Evolutionary conservation across 2,113 vertebrate genomes (phyloP).

Genomic region (Lophotis ruficrista): DNA sequence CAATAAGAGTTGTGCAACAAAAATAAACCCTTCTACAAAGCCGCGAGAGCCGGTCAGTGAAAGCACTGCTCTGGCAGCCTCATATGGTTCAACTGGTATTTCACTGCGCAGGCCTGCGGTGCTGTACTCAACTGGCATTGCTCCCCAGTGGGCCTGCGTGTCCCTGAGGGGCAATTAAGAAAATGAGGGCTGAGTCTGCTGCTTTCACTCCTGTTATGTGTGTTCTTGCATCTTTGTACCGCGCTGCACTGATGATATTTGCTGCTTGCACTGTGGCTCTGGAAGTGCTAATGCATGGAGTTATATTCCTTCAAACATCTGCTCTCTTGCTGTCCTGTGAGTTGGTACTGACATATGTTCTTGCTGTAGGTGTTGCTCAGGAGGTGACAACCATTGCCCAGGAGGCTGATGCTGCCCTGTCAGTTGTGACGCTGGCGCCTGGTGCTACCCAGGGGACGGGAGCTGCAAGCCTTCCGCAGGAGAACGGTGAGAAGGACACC

Average conservation of each 20-base stretch:
- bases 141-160: fast-evolving
- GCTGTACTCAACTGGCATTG: neutral
- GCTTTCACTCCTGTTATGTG: neutral
- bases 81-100: neutral
- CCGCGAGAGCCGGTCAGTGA: neutral
- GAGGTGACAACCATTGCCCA: constrained; percentile 36
- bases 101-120: neutral
- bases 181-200: neutral
- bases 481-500: neutral
- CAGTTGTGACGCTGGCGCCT: neutral
- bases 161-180: neutral
- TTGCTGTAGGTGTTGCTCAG: constrained; percentile 47
- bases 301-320: neutral
- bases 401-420: constrained; percentile 13
- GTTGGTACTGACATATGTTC: neutral
- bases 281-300: neutral
- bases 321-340: neutral
- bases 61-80: neutral
- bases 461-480: neutral
- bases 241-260: neutral
- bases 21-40: neutral
- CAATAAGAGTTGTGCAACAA: neutral
- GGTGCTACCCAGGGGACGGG: neutral
- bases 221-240: neutral
- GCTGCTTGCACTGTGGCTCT: neutral